Conservation (phyloP, 2,888 invertebrate species). For the Protonemura montana region DNA sequence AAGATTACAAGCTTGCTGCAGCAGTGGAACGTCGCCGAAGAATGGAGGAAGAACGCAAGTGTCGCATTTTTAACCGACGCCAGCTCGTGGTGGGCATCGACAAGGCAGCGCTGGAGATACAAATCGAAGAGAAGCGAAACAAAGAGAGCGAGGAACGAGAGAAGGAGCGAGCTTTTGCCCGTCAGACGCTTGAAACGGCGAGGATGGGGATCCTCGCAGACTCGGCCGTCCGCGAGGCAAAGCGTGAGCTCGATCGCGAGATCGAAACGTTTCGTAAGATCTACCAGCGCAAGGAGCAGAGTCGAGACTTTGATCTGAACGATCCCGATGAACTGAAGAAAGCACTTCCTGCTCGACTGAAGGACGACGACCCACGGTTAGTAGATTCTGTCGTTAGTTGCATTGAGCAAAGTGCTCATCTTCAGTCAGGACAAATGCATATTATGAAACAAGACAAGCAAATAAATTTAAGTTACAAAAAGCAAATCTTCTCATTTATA, state of each 20-base stretch:
- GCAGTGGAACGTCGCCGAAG: conserved; percentile 77
- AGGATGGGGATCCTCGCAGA: conserved; percentile 58
- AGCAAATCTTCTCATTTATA: no score
- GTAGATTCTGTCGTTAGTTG: no score
- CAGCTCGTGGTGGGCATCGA: conserved; percentile 87
- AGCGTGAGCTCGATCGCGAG: conserved; percentile 71
- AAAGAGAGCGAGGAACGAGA: conserved; percentile 69
- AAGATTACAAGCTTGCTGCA: conserved; percentile 84
- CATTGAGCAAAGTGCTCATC: no score
- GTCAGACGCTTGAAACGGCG: conserved; percentile 71
- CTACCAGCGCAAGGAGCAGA: conserved; percentile 78
- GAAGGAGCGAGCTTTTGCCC: conserved; percentile 68
- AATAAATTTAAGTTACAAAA: no score
- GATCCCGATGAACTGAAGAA: conserved; percentile 82
- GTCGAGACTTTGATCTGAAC: conserved; percentile 88
- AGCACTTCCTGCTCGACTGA: conserved; percentile 72
- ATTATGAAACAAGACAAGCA: no score
- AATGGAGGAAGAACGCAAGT: conserved; percentile 80
- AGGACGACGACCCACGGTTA: conserved; percentile 76
- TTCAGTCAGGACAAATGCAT: no score
- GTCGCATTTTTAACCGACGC: conserved; percentile 84
- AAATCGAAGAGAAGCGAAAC: conserved; percentile 79
- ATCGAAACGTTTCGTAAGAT: conserved; percentile 77
- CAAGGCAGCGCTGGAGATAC: conserved; percentile 75
- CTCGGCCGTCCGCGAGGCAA: conserved; percentile 66